Evolutionary conservation across 2,888 invertebrate species (phyloP), one percentile per base, ranked within the genome.

Genomic region (Syrphus vitripennis): DNA sequence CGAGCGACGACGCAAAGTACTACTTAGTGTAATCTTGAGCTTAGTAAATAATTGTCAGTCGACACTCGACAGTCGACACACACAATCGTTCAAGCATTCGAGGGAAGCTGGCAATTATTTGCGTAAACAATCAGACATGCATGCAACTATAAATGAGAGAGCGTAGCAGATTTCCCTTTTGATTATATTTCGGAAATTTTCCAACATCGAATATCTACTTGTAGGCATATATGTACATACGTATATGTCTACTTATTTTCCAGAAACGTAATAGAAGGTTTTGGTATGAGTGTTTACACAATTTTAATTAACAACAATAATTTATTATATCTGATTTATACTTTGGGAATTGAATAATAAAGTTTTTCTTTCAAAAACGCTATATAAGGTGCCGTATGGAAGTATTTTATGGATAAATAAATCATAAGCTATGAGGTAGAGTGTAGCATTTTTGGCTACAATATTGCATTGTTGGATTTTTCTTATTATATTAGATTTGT

Each of bases 51-150:
- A 72, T 63, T 78, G 63, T 69, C 67, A 50, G 83, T 57, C 57
- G 14, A 63, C 50, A n/a, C n/a, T n/a, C n/a, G n/a, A n/a, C n/a
- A n/a, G n/a, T n/a, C n/a, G n/a, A n/a, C n/a, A n/a, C n/a, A n/a
- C n/a, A n/a, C n/a, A 80, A 55, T 75, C 50, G 57, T 71, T 79
- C 55, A 14, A 71, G 75, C 83, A 70, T 83, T 79, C 75, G 65
- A 57, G 63, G 83, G 79, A 83, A 83, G 83, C 77, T 61, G 42
- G 67, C 71, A 80, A 80, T 84, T 80, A 71, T 84, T 84, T 76
- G 71, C 71, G 83, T 76, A 84, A 76, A 80, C 71, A 71, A 75
- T 26, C 37, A 40, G n/a, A 14, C 31, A n/a, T 9, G 42, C 50
- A 67, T 34, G 29, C 21, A 31, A 14, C 16, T 19, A 37, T 10